Evolutionary conservation across 2,888 invertebrate species (phyloP).

Genomic region (Mythimna impura): DNA sequence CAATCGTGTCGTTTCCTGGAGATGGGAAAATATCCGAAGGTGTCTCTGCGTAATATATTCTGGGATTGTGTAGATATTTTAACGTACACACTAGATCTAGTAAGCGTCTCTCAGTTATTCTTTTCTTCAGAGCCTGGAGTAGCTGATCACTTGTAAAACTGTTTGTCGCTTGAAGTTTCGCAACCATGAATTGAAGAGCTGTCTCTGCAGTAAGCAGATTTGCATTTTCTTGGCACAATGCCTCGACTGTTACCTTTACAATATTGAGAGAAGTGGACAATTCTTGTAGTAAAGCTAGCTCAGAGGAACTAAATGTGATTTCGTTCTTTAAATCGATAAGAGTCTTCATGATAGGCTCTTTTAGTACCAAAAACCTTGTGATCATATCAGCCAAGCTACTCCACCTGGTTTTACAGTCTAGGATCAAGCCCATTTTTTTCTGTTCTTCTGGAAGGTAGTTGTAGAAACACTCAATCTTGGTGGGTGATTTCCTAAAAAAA

Average conservation of each 20-base stretch:
- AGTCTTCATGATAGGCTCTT: neutral
- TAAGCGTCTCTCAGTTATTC: constrained; percentile 2
- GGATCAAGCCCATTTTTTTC: constrained; percentile 9
- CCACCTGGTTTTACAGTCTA: constrained; percentile 7
- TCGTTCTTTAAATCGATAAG: constrained; percentile 11
- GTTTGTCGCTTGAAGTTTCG: constrained; percentile 5
- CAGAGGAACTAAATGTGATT: neutral
- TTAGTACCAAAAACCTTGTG: constrained; percentile 26
- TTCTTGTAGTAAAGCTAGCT: neutral
- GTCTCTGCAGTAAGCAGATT: constrained; percentile 8
- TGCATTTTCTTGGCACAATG: constrained; percentile 9
- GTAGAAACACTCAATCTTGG: constrained; percentile 3
- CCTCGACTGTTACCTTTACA: neutral
- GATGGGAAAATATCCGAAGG: no score
- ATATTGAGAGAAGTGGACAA: constrained; percentile 8
- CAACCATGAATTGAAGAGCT: constrained; percentile 16
- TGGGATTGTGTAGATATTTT: no score
- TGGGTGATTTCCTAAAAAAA: constrained; percentile 19
- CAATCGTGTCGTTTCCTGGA: no score
- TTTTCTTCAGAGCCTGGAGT: constrained; percentile 13
- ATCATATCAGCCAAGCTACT: constrained; percentile 13
- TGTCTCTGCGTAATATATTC: no score
- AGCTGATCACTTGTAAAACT: constrained; percentile 10
- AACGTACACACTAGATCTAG: no score
- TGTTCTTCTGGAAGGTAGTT: constrained; percentile 16